phyloP scores from a whole-genome alignment of 2,113 vertebrate species.

The Poicephalus gulielmi region DNA sequence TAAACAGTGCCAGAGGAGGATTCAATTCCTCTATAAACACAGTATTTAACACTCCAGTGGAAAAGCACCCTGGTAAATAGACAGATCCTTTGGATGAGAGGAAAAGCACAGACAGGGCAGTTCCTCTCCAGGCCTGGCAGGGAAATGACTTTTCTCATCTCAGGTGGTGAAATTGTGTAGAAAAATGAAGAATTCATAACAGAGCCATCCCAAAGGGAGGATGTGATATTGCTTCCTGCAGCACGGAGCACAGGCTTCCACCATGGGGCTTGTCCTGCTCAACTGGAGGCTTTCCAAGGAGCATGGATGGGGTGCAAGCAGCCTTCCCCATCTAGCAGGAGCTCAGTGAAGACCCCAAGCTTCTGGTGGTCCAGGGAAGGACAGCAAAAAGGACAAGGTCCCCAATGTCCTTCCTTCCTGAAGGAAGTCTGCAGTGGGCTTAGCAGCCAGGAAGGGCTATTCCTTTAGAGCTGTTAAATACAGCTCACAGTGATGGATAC shows the following conservation, averaged over 20 bases:
- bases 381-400: not conserved
- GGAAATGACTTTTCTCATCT: not conserved
- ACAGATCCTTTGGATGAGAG: not conserved
- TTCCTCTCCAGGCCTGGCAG: not conserved
- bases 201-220: not conserved
- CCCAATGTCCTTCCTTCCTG: not conserved
- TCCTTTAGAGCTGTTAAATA: not conserved
- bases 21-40: not conserved
- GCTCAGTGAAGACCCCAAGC: not conserved
- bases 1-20: not conserved
- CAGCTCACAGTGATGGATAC: not conserved
- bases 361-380: not conserved
- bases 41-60: not conserved
- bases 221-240: not conserved
- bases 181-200: not conserved
- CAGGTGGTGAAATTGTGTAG: not conserved
- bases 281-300: not conserved
- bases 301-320: accelerated
- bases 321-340: not conserved
- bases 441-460: not conserved
- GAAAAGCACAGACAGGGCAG: not conserved
- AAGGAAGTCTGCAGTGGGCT: not conserved
- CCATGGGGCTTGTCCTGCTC: accelerated
- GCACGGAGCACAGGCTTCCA: not conserved
- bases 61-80: not conserved